Conservation (phyloP, 2,888 invertebrate species). For the Didymodactylos carnosus region DNA sequence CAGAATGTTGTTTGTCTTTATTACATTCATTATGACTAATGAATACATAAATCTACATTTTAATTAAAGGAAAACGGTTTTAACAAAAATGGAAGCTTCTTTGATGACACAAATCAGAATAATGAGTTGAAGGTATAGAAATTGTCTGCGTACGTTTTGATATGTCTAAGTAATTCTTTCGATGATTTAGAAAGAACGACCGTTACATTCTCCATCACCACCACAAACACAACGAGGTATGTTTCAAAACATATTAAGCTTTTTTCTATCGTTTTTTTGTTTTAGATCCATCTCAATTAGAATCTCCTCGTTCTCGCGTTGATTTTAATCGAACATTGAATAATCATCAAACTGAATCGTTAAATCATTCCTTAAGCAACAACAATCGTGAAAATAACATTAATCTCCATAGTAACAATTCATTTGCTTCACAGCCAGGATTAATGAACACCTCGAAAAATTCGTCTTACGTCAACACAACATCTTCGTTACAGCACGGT, state of each 20-base stretch:
- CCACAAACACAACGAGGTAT: background rate
- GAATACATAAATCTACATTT: slow-evolving; percentile 22
- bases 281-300: background rate
- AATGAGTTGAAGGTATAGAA: background rate
- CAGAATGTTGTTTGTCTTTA: background rate
- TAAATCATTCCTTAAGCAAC: background rate
- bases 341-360: background rate
- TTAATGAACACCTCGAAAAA: no score
- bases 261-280: background rate
- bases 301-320: background rate
- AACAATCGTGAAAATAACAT: no score
- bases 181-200: background rate
- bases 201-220: background rate
- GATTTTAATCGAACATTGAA: background rate
- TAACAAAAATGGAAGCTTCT: background rate
- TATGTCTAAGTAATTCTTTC: no score
- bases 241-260: background rate
- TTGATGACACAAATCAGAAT: background rate
- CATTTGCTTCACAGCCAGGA: no score
- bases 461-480: no score
- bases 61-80: background rate
- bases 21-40: slow-evolving; percentile 14
- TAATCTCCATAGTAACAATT: no score
- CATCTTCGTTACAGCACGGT: no score
- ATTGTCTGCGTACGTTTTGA: background rate